These are phyloP conservation scores for Podarcis siculus DNA, from an alignment of 2,797 vertebrate species.

Conservation along the genomic window DNA sequence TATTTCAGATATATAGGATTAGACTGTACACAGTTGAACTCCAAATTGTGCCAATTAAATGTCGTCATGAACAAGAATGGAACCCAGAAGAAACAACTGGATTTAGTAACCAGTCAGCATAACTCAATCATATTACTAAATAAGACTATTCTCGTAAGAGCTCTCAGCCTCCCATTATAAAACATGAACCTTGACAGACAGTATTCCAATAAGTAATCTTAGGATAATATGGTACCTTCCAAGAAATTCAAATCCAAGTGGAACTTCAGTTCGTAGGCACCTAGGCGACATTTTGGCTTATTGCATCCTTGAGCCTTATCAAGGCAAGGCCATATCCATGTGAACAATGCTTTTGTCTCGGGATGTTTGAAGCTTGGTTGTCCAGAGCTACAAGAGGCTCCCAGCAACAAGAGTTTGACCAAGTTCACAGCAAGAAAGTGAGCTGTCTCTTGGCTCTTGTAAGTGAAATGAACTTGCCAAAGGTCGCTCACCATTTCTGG, in stretches of 20 bases:
- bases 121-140: not conserved
- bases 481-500: not conserved
- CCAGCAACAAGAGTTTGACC: constrained; percentile 4
- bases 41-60: not conserved
- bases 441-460: not conserved
- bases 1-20: not conserved
- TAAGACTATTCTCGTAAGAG: not conserved
- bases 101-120: not conserved
- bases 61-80: not conserved
- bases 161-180: not conserved
- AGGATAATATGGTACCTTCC: not conserved
- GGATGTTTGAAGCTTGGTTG: constrained; percentile 9
- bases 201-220: not conserved
- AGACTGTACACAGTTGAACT: too few species aligned
- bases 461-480: not conserved
- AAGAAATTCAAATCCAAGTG: not conserved
- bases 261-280: not conserved
- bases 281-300: not conserved
- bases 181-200: not conserved
- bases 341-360: not conserved
- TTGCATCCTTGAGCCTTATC: not conserved
- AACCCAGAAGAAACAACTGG: not conserved
- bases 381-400: constrained; percentile 1
- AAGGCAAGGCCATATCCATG: too few species aligned
- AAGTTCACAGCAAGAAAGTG: not conserved